A percentile compares a stretch with the other conserved stretches of the same genome.
Evolutionary conservation across 2,113 vertebrate genomes (phyloP).

Genomic region (Delphinus delphis): DNA sequence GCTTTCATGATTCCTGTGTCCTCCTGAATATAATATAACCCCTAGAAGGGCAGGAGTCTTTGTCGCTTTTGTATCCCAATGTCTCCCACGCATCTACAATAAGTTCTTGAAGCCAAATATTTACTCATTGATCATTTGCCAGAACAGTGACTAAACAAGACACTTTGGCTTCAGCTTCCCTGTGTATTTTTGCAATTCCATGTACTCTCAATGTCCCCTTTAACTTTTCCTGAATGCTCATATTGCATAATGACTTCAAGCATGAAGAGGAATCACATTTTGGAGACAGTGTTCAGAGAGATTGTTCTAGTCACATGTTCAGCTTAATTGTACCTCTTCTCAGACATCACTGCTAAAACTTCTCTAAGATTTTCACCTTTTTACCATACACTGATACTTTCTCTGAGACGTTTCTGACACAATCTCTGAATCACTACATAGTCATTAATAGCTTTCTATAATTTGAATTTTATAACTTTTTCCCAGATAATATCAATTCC

Average conservation of each 20-base stretch:
- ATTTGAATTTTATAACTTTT: background rate
- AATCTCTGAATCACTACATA: background rate
- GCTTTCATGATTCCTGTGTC: background rate
- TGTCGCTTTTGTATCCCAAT: background rate
- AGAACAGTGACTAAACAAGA: background rate
- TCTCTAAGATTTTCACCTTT: background rate
- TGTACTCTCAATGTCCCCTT: background rate
- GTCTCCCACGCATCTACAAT: background rate
- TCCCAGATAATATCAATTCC: background rate
- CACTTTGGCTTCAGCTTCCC: background rate
- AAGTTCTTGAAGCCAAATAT: background rate
- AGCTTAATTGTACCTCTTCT: background rate
- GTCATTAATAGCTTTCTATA: background rate
- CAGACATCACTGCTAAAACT: background rate
- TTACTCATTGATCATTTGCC: background rate
- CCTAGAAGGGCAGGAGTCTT: background rate
- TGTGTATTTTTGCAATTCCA: background rate
- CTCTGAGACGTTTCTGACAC: background rate
- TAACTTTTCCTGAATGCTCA: background rate
- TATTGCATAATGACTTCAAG: background rate
- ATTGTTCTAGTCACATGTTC: background rate
- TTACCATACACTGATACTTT: background rate
- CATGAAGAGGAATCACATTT: background rate
- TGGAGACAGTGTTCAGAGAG: background rate
- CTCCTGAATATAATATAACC: background rate